These are phyloP conservation scores for Propithecus perrieri DNA, from an alignment of 2,797 vertebrate genomes.

Conservation along the genomic window DNA sequence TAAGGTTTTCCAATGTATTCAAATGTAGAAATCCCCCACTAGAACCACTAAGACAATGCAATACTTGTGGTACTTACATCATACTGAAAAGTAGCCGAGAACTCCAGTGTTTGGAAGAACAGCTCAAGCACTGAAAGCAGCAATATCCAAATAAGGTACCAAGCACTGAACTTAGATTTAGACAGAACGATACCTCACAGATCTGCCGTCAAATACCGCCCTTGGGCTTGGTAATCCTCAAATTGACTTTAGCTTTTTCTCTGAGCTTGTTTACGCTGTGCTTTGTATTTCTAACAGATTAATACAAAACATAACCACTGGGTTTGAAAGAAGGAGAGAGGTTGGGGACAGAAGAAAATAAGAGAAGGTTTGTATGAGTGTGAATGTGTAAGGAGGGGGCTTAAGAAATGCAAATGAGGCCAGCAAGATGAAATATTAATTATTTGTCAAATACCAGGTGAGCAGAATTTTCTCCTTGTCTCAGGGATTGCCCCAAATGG, in stretches of 20 bases:
- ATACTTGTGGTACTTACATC: conserved; percentile 82
- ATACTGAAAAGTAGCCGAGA: conserved; percentile 82
- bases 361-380: background rate
- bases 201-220: conserved; percentile 69
- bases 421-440: conserved; percentile 50
- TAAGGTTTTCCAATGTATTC: conserved; percentile 36
- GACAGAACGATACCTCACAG: conserved; percentile 83
- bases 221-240: background rate
- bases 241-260: conserved; percentile 63
- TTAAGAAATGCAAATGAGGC: conserved; percentile 28
- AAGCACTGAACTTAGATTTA: conserved; percentile 75
- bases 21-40: conserved; percentile 43
- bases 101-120: conserved; percentile 83
- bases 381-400: background rate
- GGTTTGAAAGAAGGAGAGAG: conserved; percentile 13
- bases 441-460: conserved; percentile 50
- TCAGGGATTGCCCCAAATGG: conserved; percentile 21
- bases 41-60: conserved; percentile 71
- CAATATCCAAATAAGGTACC: conserved; percentile 89
- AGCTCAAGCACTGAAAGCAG: conserved; percentile 73
- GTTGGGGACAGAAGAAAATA: background rate
- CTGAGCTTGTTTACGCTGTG: background rate
- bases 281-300: conserved; percentile 54
- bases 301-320: conserved; percentile 2
- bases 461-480: conserved; percentile 38